Conservation (phyloP, 2,113 vertebrate species). For the Periophthalmodon schlosseri region DNA sequence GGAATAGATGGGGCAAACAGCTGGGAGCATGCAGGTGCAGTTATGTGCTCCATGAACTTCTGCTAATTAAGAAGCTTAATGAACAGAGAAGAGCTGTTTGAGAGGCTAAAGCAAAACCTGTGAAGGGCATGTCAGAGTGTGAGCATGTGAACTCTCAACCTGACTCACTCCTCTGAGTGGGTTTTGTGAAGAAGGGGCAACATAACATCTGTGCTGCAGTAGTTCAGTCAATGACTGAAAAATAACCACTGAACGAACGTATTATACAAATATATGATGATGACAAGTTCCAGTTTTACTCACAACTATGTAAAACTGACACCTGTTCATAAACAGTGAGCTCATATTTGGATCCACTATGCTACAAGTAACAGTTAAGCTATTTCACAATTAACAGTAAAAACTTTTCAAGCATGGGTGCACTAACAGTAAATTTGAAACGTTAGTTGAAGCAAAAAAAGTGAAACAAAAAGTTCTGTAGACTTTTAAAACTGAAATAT, state of each 20-base stretch:
- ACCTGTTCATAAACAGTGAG: not conserved
- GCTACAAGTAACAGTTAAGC: not conserved
- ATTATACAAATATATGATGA: not conserved
- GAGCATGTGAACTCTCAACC: constrained; percentile 16
- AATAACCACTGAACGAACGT: not conserved
- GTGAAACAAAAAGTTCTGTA: not conserved
- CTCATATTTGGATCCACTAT: not conserved
- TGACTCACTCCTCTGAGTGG: constrained; percentile 4
- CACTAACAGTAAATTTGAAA: not conserved
- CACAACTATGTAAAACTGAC: not conserved
- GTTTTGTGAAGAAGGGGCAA: constrained; percentile 21
- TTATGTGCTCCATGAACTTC: constrained; percentile 44
- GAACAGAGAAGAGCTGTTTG: constrained; percentile 40
- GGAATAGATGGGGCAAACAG: constrained; percentile 42
- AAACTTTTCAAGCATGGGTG: not conserved
- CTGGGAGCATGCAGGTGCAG: constrained; percentile 51
- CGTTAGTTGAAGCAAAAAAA: not conserved
- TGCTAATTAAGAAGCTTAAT: constrained; percentile 63
- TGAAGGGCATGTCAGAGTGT: constrained; percentile 1
- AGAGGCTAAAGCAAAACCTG: constrained; percentile 26
- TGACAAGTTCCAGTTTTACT: not conserved
- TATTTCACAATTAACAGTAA: not conserved
- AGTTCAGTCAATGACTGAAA: not conserved
- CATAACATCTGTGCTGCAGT: constrained; percentile 34
- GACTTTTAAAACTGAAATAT: not conserved